Conservation (phyloP, 1,140 invertebrate genomes). For the Eueides isabella region DNA sequence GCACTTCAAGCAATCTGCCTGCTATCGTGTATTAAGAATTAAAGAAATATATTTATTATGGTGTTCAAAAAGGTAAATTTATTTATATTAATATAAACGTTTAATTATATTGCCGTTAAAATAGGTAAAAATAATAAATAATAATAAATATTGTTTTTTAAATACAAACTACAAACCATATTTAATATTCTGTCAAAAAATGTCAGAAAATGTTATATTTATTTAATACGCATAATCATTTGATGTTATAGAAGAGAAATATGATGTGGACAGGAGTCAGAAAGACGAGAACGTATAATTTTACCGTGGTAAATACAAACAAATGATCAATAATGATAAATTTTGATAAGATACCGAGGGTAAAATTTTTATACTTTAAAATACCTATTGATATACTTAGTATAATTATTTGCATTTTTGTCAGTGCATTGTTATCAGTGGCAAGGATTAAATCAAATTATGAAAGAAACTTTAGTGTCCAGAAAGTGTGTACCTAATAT, state of each 20-base stretch:
- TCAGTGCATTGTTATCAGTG: slow-evolving; percentile 32
- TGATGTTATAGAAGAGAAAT: no score
- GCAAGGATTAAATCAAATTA: neutral
- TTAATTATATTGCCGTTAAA: neutral
- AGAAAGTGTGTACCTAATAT: neutral
- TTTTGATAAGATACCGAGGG: slow-evolving; percentile 46
- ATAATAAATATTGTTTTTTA: neutral
- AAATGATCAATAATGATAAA: slow-evolving; percentile 54
- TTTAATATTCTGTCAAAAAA: neutral
- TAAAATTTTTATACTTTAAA: no score
- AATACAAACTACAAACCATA: no score
- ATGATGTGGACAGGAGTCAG: slow-evolving; percentile 59
- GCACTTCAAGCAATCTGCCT: slow-evolving; percentile 2
- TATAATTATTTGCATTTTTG: slow-evolving; percentile 42
- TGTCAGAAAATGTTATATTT: no score
- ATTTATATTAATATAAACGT: no score
- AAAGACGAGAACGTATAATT: slow-evolving; percentile 61
- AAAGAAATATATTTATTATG: neutral
- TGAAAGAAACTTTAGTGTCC: neutral
- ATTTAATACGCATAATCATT: no score
- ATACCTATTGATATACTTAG: no score
- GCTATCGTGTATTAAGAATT: neutral
- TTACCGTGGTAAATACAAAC: slow-evolving; percentile 66
- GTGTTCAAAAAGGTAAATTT: neutral
- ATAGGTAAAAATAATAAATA: neutral